Percentiles rank a stretch among this genome's conserved stretches.
Conservation (phyloP, 2,113 vertebrate genomes). For the Python bivittatus region DNA sequence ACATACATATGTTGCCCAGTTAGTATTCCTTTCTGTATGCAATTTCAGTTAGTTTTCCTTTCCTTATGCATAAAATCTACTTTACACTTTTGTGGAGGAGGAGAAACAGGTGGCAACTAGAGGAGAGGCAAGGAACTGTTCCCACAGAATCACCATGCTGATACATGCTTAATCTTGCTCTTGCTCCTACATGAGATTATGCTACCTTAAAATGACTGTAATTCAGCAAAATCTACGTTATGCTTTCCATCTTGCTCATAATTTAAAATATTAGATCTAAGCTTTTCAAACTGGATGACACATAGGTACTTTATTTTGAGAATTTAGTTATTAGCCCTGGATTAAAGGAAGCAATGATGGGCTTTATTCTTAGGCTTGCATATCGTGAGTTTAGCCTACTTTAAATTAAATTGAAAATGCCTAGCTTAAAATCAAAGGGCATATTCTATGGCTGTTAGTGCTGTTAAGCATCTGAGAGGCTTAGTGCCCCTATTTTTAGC, state of each 20-base stretch:
- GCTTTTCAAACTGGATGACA: not conserved
- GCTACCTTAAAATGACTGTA: not conserved
- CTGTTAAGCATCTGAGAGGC: not conserved
- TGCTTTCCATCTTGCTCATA: not conserved
- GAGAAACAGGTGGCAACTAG: not conserved
- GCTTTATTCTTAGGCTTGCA: conserved; percentile 41
- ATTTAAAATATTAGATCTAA: not conserved
- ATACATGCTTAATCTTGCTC: not conserved
- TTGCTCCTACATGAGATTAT: not conserved
- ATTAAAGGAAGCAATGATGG: conserved; percentile 40
- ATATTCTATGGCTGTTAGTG: not conserved
- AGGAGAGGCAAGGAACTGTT: not conserved
- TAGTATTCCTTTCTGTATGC: not conserved
- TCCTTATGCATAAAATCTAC: not conserved
- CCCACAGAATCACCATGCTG: too few species aligned
- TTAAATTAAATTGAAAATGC: conserved; percentile 30
- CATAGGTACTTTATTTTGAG: not conserved
- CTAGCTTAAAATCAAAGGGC: not conserved
- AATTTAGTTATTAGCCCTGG: conserved; percentile 2
- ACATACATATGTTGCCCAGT: not conserved
- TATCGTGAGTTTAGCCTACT: conserved; percentile 42
- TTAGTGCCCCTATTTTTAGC: not conserved
- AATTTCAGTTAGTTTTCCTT: not conserved
- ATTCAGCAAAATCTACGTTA: not conserved
- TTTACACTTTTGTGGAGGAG: not conserved